Evolutionary conservation across 2,888 invertebrate species (phyloP).

Genomic region (Ernsta delagoae): DNA sequence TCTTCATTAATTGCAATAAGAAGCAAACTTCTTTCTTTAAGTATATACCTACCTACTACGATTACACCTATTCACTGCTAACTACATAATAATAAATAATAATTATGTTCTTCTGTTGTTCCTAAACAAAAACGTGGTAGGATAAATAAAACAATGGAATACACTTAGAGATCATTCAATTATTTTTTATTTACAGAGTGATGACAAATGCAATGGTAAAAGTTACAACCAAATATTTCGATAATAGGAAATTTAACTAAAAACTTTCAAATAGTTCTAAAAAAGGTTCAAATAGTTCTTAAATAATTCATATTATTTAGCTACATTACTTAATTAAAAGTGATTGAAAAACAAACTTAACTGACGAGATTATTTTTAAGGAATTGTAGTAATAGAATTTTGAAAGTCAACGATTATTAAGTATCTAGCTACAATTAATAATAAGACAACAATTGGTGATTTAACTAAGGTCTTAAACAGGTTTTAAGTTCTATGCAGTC

Average conservation of each 20-base stretch:
- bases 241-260: slow-evolving; percentile 72
- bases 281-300: too few species aligned
- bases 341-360: slow-evolving; percentile 7
- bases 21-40: too few species aligned
- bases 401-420: slow-evolving; percentile 64
- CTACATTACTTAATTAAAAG: too few species aligned
- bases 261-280: background rate
- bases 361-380: slow-evolving; percentile 45
- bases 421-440: slow-evolving; percentile 49
- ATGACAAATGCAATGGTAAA: slow-evolving; percentile 56
- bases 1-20: too few species aligned
- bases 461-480: slow-evolving; percentile 34
- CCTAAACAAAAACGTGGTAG: background rate
- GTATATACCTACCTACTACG: too few species aligned
- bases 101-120: too few species aligned
- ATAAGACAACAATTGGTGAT: slow-evolving; percentile 47
- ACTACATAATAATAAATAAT: too few species aligned
- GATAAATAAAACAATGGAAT: slow-evolving; percentile 64
- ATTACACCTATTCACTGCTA: too few species aligned
- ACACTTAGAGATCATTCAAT: slow-evolving; percentile 84
- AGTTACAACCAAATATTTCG: slow-evolving; percentile 70
- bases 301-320: too few species aligned
- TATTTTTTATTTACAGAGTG: slow-evolving; percentile 82
- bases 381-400: slow-evolving; percentile 61
- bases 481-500: slow-evolving; percentile 79